Evolutionary conservation across 1,140 invertebrate genomes (phyloP), one percentile per base, ranked within the genome.

Genomic region (Contarinia nasturtii): DNA sequence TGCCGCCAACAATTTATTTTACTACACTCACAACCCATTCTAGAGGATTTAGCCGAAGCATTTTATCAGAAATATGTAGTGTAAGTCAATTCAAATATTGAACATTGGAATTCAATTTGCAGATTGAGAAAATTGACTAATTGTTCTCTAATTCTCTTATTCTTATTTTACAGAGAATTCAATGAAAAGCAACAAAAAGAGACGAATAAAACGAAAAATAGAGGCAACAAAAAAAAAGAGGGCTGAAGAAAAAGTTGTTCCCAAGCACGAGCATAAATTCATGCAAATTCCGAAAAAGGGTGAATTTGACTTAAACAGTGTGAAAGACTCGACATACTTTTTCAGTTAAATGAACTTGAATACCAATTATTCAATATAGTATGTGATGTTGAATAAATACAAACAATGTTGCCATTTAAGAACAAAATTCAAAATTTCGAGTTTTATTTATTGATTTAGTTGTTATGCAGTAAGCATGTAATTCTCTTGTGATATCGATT

Each of bases 1-100:
- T 98, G 92, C 58, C 72, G 95, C 37, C 79, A 98, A 61, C 91
- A 98, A 65, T 99, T 99, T 69, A 82, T 98, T 11, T 77, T 80
- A 0, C 70, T 99, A 8, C 93, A 99, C 67, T 85, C 80, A 17
- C 71, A 94, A 58, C 91, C 92, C 1, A 88, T 99, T 50, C 69
- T 98, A 37, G 77, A 96, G 59, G 67, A 95, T 63, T 69, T 98
- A 20, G 89, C 92, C 0, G 52, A 77, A 17, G 86, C 80, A 59
- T 69, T 95, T 10, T 27, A 27, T 10, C 27, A 27, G 27, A 27
- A 37, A 48, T 73, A 0, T 53, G 79, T 12, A 75, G 71, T 54
- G 89, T 81, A 60, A 75, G 74, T n/a, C n/a, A n/a, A n/a, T 48
- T 72, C 71, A 53, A 57, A 61, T 27, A 10, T 27, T 27, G 27